Conservation (phyloP, 2,113 vertebrate genomes). For the Heloderma charlesbogerti region DNA sequence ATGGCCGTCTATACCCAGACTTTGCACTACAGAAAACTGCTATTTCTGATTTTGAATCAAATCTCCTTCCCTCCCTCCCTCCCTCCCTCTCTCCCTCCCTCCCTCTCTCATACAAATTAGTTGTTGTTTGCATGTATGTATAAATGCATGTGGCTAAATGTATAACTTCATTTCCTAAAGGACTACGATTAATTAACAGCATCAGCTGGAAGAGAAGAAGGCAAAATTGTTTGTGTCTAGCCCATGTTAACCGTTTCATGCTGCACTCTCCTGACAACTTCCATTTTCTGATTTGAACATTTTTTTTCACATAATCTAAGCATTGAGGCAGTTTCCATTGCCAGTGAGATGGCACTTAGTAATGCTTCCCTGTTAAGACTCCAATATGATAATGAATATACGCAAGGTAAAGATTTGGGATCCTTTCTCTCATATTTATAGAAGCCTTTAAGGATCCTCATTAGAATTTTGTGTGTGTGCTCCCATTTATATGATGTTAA, state of each 20-base stretch:
- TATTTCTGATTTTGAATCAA: not conserved
- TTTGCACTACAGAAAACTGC: not conserved
- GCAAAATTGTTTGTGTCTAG: not conserved
- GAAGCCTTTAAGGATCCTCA: not conserved
- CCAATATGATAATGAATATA: not conserved
- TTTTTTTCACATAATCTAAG: not conserved
- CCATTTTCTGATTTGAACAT: not conserved
- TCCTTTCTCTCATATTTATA: not conserved
- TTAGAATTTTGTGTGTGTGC: not conserved
- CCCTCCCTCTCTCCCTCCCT: too few species aligned
- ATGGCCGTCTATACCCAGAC: not conserved
- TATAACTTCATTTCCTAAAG: not conserved
- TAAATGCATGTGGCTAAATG: not conserved
- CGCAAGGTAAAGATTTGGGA: not conserved
- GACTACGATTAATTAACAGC: not conserved
- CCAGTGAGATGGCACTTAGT: not conserved
- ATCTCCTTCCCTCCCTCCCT: too few species aligned
- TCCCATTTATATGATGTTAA: not conserved
- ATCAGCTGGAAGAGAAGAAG: not conserved
- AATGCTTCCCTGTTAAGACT: not conserved
- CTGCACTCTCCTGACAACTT: not conserved
- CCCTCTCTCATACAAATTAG: not conserved
- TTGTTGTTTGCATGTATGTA: not conserved
- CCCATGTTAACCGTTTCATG: not conserved
- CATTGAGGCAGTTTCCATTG: not conserved